Percentiles rank a stretch among this genome's conserved stretches.
Evolutionary conservation across 2,888 invertebrate species (phyloP).

Genomic region (Brenthis ino): DNA sequence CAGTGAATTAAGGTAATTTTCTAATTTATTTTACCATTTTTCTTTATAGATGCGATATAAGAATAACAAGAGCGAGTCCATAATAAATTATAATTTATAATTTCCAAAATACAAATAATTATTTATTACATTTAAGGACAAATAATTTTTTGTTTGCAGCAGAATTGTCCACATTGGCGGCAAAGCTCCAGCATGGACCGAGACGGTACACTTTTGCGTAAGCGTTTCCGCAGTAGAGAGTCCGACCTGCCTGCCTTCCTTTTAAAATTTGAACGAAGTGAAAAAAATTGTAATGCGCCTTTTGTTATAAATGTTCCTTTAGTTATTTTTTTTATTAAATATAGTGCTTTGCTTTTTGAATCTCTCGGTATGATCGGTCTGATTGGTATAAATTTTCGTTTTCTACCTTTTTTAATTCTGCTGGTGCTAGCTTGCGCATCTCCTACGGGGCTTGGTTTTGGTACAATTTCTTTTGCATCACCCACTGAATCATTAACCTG

Average conservation of each 20-base stretch:
- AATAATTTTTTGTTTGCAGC: background rate
- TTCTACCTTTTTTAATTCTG: slow-evolving; percentile 18
- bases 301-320: slow-evolving; percentile 32
- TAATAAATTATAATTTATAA: too few relatives aligned
- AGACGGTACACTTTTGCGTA: background rate
- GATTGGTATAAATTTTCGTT: slow-evolving; percentile 13
- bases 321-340: slow-evolving; percentile 43
- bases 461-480: slow-evolving; percentile 8
- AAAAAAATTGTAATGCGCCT: background rate
- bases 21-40: too few relatives aligned
- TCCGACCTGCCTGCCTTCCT: slow-evolving; percentile 20
- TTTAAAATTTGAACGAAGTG: slow-evolving; percentile 12
- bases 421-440: slow-evolving; percentile 28
- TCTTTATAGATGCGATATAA: too few relatives aligned
- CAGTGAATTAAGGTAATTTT: too few relatives aligned
- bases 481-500: background rate
- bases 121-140: background rate
- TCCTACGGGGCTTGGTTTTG: slow-evolving; percentile 1
- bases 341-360: slow-evolving; percentile 49
- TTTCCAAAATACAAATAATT: background rate
- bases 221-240: background rate
- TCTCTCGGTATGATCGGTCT: slow-evolving; percentile 47
- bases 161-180: slow-evolving; percentile 31
- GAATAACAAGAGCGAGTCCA: too few relatives aligned
- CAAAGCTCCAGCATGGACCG: slow-evolving; percentile 8